phyloP scores from a whole-genome alignment of 2,797 vertebrate species.

The Sebastes baramenuke region DNA sequence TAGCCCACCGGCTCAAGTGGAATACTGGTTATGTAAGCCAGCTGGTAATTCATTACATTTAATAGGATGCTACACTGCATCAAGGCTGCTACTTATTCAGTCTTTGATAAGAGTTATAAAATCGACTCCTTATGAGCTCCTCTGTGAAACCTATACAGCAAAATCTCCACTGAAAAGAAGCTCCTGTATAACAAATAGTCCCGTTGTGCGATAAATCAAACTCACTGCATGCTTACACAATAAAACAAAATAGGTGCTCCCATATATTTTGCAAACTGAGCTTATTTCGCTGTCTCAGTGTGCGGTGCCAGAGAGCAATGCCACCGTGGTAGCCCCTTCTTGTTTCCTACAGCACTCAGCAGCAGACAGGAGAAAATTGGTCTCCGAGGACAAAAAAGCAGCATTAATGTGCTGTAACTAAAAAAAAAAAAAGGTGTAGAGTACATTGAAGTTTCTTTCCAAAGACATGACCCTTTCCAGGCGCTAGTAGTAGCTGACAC shows the following conservation, averaged over 20 bases:
- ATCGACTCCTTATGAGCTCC: conserved; percentile 31
- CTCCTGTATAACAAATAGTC: conserved; percentile 30
- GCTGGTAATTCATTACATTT: conserved; percentile 74
- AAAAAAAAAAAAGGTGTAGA: conserved; percentile 7
- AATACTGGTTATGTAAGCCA: conserved; percentile 48
- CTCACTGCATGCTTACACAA: conserved; percentile 27
- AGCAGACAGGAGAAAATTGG: conserved; percentile 50
- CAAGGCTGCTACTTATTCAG: conserved; percentile 51
- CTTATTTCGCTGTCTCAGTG: conserved; percentile 31
- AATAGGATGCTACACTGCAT: conserved; percentile 64
- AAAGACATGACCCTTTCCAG: conserved; percentile 22
- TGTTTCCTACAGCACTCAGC: conserved; percentile 27
- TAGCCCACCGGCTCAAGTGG: conserved; percentile 32
- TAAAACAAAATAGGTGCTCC: conserved; percentile 36
- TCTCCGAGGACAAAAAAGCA: conserved; percentile 35
- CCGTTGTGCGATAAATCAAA: conserved; percentile 41
- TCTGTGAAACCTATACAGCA: conserved; percentile 21
- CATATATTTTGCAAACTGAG: conserved; percentile 38
- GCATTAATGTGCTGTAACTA: conserved; percentile 45
- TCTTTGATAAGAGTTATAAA: conserved; percentile 63
- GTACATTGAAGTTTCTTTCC: conserved; percentile 34
- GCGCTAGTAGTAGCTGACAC: conserved; percentile 8
- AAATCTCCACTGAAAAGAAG: conserved; percentile 27
- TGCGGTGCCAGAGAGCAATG: conserved; percentile 8
- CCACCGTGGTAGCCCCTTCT: not conserved